Base-by-base conservation (phyloP, 1,140 invertebrate genomes). In the Ditylenchus dipsaci region DNA sequence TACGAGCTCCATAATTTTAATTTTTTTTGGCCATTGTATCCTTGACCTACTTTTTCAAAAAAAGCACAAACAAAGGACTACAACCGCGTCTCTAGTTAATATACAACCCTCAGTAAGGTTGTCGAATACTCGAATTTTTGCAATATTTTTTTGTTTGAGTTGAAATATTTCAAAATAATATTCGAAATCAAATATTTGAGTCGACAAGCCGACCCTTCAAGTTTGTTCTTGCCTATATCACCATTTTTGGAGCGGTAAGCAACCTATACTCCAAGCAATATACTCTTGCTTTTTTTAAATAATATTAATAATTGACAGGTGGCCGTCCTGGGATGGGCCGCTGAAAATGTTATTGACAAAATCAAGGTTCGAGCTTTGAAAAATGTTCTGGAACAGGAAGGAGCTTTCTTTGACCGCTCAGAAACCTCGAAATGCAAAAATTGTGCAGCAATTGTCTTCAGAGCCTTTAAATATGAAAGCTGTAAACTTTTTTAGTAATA, bases 361-460 rank as follows among this genome's bases (percentile, higher is more conserved):
- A 23, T 76, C 15, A 68, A 76, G 26, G 38, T 69, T 42, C 45
- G 60, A 42, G 75, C 75, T 49, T 71, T 66, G 1, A 29, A 19
- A 33, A 81, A 85, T 23, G 83, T 87, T 74, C 60, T 87, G 15
- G 74, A 80, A 62, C 83, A 86, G 82, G 85, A 86, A 56, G 85
- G 86, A 45, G 63, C 80, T 7, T 87, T 77, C 69, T 87, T 85
- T 82, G 86, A 87, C 79, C n/a, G 49, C 0, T 68, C 68, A 30
- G 23, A 49, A 9, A 69, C 68, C 29, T 53, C 42, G 1, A 62
- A n/a, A 62, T 33, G 67, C 65, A 70, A 68, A 68, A 59, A 19
- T 68, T 17, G 30, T 68, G 11, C 67, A 68, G 1, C n/a, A 66
- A 49, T 62, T 68, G 8, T 23, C 42, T 13, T 43, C n/a, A 19